These are phyloP conservation scores for Neopipo cinnamomea DNA, from an alignment of 2,113 vertebrate genomes.

Conservation along the genomic window DNA sequence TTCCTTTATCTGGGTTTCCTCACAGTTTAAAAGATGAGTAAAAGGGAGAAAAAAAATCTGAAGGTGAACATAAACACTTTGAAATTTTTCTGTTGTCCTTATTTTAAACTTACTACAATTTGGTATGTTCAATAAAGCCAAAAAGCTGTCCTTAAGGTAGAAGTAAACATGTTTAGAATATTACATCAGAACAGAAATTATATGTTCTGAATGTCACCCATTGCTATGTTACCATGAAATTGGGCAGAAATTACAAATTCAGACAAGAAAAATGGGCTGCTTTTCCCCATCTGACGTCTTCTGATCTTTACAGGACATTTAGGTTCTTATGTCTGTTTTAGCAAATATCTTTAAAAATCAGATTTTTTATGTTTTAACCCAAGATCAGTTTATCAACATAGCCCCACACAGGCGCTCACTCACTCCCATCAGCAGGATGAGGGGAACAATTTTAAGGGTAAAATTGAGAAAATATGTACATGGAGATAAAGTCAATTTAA, in stretches of 20 bases:
- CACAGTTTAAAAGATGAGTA: not conserved
- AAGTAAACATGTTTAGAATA: not conserved
- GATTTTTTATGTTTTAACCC: not conserved
- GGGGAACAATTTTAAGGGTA: not conserved
- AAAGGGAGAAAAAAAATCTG: not conserved
- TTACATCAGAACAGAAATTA: not conserved
- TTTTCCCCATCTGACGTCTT: not conserved
- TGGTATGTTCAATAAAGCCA: not conserved
- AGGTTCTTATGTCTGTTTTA: not conserved
- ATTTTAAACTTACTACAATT: not conserved
- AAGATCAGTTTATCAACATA: not conserved
- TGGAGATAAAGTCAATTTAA: not conserved
- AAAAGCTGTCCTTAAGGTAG: not conserved
- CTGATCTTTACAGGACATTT: not conserved
- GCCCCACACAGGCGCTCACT: not conserved
- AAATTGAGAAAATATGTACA: not conserved
- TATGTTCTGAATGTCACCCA: not conserved
- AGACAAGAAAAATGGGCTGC: not conserved
- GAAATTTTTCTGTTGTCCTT: not conserved
- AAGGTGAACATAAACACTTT: not conserved
- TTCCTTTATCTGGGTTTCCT: not conserved
- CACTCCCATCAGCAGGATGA: rapidly evolving
- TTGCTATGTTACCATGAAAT: not conserved
- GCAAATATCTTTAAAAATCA: not conserved
- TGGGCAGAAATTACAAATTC: not conserved